phyloP scores from a whole-genome alignment of 1,140 invertebrate genomes.

The Pomacea maculata region DNA sequence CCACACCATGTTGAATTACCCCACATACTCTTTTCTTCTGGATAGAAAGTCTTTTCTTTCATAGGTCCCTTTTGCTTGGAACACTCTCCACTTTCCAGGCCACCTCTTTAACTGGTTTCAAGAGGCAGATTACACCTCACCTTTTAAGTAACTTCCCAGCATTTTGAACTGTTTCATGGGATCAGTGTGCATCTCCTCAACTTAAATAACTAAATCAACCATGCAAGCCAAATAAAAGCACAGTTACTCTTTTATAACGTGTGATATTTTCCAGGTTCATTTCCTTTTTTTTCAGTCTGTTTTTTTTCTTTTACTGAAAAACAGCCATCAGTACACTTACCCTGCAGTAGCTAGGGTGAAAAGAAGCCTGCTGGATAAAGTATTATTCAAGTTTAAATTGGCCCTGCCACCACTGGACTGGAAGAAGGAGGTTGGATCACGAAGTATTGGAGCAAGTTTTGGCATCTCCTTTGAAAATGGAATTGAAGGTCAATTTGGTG shows the following conservation, averaged over 20 bases:
- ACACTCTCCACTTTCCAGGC: too few relatives aligned
- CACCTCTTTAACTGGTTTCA: too few relatives aligned
- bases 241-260: neutral
- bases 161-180: too few relatives aligned
- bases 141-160: too few relatives aligned
- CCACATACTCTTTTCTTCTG: too few relatives aligned
- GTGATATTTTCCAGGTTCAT: neutral
- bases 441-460: constrained; percentile 42
- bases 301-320: neutral
- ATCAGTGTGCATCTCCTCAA: too few relatives aligned
- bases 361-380: constrained; percentile 26
- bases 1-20: too few relatives aligned
- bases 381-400: constrained; percentile 39
- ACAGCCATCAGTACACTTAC: constrained; percentile 36
- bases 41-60: too few relatives aligned
- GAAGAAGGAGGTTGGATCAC: constrained; percentile 39
- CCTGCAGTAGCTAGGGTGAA: constrained; percentile 26
- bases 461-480: constrained; percentile 40
- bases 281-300: neutral
- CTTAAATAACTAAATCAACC: too few relatives aligned
- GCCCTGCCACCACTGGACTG: constrained; percentile 39
- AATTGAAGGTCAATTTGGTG: constrained; percentile 40
- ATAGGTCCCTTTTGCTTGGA: too few relatives aligned
- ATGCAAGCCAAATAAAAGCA: too few relatives aligned
- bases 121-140: too few relatives aligned